Percentiles rank a stretch among this genome's conserved stretches.
Evolutionary conservation across 2,797 vertebrate genomes (phyloP).

Genomic region (Poeciliopsis presidionis): DNA sequence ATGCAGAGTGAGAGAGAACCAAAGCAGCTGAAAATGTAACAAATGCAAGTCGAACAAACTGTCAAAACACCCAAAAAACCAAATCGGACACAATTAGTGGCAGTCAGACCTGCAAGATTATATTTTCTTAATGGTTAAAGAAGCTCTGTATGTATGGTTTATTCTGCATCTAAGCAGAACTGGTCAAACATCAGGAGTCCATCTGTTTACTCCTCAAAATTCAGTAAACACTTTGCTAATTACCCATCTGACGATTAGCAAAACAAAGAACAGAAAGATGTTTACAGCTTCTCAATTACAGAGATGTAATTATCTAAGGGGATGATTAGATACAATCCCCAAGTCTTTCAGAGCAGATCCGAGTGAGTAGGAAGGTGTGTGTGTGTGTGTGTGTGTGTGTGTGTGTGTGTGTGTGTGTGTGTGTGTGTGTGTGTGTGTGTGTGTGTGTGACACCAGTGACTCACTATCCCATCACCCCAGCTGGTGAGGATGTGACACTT

Average conservation of each 20-base stretch:
- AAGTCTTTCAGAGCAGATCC: constrained; percentile 38
- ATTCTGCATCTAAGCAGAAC: not conserved
- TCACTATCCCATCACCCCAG: constrained; percentile 65
- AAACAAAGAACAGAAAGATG: constrained; percentile 30
- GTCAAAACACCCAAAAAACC: not conserved
- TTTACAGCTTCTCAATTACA: constrained; percentile 51
- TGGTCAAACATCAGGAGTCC: not conserved
- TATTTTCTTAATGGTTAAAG: not conserved
- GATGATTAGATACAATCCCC: constrained; percentile 58
- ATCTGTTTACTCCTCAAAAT: constrained; percentile 16
- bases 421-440: constrained; percentile 33
- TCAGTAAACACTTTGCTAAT: constrained; percentile 6
- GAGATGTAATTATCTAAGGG: constrained; percentile 30
- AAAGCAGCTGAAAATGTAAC: no score
- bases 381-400: not conserved
- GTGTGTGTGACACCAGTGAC: constrained; percentile 57
- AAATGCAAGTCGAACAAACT: no score
- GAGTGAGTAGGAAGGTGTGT: constrained; percentile 54
- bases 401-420: constrained; percentile 1
- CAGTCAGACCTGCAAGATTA: not conserved
- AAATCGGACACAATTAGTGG: not conserved
- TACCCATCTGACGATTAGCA: constrained; percentile 12
- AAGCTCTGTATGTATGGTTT: not conserved
- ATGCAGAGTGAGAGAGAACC: no score
- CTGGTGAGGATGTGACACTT: constrained; percentile 69